A percentile compares a stretch with the other conserved stretches of the same genome.
These are phyloP conservation scores for Coturnix japonica DNA, from an alignment of 2,113 vertebrate species.

Conservation along the genomic window DNA sequence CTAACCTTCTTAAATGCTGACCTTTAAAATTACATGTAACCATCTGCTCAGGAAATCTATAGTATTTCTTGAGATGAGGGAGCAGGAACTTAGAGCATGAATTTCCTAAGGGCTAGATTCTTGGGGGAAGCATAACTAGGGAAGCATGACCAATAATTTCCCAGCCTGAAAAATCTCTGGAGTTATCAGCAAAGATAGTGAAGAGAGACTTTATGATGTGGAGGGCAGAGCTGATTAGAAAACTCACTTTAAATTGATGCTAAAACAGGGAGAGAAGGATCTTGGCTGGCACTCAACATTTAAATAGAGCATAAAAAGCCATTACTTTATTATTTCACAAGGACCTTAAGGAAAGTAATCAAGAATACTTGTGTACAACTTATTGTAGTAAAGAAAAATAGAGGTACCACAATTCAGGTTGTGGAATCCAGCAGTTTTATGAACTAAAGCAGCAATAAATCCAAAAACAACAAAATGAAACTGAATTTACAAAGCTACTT, in stretches of 20 bases:
- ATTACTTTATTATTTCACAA: slow-evolving; percentile 65
- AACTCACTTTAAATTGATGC: slow-evolving; percentile 31
- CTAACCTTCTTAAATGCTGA: slow-evolving; percentile 24
- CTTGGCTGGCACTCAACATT: slow-evolving; percentile 66
- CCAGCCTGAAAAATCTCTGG: slow-evolving; percentile 55
- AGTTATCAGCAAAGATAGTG: slow-evolving; percentile 35
- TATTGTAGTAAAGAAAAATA: slow-evolving; percentile 34
- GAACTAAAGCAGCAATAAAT: slow-evolving; percentile 60
- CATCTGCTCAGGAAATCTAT: slow-evolving; percentile 23
- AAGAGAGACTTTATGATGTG: slow-evolving; percentile 2
- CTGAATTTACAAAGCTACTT: slow-evolving; percentile 42
- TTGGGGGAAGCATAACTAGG: slow-evolving; percentile 17
- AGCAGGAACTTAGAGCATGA: neutral
- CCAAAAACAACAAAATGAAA: slow-evolving; percentile 40
- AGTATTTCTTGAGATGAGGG: neutral
- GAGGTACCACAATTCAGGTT: slow-evolving; percentile 33
- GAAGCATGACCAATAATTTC: slow-evolving; percentile 40
- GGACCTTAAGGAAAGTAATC: slow-evolving; percentile 64
- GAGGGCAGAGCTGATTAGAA: slow-evolving; percentile 47
- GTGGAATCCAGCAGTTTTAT: slow-evolving; percentile 49
- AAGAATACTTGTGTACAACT: slow-evolving; percentile 62
- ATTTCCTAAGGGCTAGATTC: slow-evolving; percentile 44
- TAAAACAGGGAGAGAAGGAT: slow-evolving; percentile 21
- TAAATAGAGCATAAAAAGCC: slow-evolving; percentile 72
- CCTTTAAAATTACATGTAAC: neutral